These are phyloP conservation scores for Linyphia triangularis DNA, from an alignment of 2,888 invertebrate species.

Conservation along the genomic window DNA sequence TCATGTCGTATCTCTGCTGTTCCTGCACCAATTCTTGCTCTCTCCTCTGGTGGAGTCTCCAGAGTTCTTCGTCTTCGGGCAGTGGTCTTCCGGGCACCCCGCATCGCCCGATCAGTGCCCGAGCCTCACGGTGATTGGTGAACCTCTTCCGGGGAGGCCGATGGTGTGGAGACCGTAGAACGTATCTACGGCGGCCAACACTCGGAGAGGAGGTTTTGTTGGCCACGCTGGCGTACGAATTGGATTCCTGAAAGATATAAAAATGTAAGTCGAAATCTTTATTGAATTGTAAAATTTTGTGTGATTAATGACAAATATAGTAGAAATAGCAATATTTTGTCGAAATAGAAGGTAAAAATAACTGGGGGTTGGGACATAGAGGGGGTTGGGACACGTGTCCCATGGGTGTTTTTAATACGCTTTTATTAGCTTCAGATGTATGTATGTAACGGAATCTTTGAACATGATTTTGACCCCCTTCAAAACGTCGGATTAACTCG, in stretches of 20 bases:
- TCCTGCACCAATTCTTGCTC: constrained; percentile 1
- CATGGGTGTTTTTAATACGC: too few relatives aligned
- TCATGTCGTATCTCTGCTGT: constrained; percentile 12
- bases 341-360: too few relatives aligned
- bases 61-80: constrained; percentile 23
- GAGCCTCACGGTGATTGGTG: constrained; percentile 51
- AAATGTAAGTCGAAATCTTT: background rate
- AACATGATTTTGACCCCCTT: too few relatives aligned
- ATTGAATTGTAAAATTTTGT: background rate
- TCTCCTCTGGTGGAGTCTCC: constrained; percentile 2
- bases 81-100: constrained; percentile 28
- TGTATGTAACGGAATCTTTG: too few relatives aligned
- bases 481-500: too few relatives aligned
- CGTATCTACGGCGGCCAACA: constrained; percentile 14
- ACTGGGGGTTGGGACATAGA: too few relatives aligned
- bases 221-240: constrained; percentile 62
- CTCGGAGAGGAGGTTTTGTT: constrained; percentile 55
- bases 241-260: constrained; percentile 51
- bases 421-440: too few relatives aligned
- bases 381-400: too few relatives aligned
- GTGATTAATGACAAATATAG: too few relatives aligned
- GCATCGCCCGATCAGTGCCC: constrained; percentile 48
- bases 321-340: too few relatives aligned
- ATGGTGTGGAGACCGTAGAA: background rate
- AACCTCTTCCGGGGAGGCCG: constrained; percentile 32